Conservation (phyloP, 2,113 vertebrate genomes). For the Channa maculata region DNA sequence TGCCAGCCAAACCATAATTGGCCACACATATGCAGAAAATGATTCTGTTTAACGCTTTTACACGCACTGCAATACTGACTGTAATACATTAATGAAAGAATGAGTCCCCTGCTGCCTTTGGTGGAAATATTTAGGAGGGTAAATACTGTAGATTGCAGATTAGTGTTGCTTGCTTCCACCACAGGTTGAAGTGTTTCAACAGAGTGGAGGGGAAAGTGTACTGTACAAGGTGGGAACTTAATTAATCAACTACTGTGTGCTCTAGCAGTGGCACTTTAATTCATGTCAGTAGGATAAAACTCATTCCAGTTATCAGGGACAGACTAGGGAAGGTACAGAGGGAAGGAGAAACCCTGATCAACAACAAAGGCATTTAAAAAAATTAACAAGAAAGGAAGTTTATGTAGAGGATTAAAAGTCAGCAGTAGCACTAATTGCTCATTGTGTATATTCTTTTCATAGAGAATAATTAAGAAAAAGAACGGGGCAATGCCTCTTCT, state of each 20-base stretch:
- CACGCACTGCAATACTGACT: not conserved
- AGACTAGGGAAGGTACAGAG: conserved; percentile 1
- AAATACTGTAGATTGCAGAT: not conserved
- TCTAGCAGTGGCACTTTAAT: conserved; percentile 40
- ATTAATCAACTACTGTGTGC: conserved; percentile 47
- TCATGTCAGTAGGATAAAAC: conserved; percentile 51
- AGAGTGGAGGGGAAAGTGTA: not conserved
- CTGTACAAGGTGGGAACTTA: not conserved
- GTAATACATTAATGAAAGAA: not conserved
- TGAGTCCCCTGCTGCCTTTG: not conserved
- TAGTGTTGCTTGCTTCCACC: too few species aligned
- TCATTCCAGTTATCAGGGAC: conserved; percentile 38
- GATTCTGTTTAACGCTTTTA: not conserved
- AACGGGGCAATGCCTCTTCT: too few species aligned
- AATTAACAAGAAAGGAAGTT: too few species aligned
- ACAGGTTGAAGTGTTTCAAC: not conserved
- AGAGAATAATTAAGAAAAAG: too few species aligned
- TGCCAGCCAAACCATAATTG: not conserved
- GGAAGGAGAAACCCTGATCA: conserved; percentile 5
- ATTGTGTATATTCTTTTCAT: too few species aligned
- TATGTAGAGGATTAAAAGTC: too few species aligned
- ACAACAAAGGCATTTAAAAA: conserved; percentile 2
- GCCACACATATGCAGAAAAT: conserved; percentile 12
- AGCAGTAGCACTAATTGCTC: too few species aligned
- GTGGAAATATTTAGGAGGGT: not conserved